Evolutionary conservation across 1,140 invertebrate species (phyloP).

Genomic region (Oreohelix idahoensis): DNA sequence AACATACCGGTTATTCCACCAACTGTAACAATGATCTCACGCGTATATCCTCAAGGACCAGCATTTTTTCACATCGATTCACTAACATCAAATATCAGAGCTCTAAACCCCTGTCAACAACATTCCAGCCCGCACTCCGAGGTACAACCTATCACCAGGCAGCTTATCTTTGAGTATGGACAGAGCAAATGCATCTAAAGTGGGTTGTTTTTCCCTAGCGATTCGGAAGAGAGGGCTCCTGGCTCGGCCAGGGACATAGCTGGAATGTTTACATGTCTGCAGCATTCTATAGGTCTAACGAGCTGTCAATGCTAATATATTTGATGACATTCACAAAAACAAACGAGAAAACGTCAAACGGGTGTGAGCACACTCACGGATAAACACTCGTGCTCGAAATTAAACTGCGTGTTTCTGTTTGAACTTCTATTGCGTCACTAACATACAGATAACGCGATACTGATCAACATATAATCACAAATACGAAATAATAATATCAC

Average conservation of each 20-base stretch:
- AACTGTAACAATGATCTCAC: neutral
- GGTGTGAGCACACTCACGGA: neutral
- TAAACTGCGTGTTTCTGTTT: too few relatives aligned
- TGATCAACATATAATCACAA: too few relatives aligned
- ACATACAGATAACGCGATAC: too few relatives aligned
- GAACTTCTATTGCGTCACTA: too few relatives aligned
- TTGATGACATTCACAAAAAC: neutral
- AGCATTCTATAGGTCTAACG: neutral
- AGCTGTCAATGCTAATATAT: neutral
- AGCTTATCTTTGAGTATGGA: neutral
- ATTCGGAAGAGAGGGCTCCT: neutral
- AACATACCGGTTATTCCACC: too few relatives aligned
- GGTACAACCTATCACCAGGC: neutral
- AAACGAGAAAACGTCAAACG: neutral
- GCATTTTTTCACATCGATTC: neutral
- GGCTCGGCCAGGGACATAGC: neutral
- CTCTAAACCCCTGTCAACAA: neutral
- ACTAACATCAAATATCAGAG: neutral
- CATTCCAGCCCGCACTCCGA: neutral
- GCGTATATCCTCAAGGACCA: neutral
- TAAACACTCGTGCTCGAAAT: too few relatives aligned
- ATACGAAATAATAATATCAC: too few relatives aligned
- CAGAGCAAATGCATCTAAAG: slow-evolving; percentile 1
- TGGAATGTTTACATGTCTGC: neutral
- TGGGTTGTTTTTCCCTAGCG: neutral